Conservation (phyloP, 2,888 invertebrate genomes). For the Ophioninae sp. region DNA sequence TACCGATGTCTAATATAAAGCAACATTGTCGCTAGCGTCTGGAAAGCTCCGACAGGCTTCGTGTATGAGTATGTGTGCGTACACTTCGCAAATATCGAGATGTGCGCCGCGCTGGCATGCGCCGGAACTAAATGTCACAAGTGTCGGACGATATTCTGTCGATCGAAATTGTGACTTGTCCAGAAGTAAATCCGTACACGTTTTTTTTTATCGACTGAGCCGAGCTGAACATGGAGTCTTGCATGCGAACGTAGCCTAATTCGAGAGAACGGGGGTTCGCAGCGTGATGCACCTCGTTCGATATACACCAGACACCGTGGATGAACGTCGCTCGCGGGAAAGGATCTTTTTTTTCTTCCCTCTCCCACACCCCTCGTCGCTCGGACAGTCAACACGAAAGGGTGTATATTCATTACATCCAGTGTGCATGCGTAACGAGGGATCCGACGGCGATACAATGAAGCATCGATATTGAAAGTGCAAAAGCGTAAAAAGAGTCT, state of each 20-base stretch:
- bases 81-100: no score
- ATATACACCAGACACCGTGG: conserved; percentile 38
- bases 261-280: background rate
- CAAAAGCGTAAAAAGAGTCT: background rate
- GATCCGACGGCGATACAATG: background rate
- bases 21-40: no score
- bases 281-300: conserved; percentile 9
- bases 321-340: conserved; percentile 51
- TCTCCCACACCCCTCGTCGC: background rate
- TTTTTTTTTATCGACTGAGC: background rate
- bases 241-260: background rate
- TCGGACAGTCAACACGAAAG: background rate
- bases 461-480: background rate
- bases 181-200: background rate
- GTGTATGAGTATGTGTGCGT: no score
- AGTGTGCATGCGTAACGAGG: background rate
- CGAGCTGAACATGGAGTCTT: background rate
- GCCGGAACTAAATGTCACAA: no score
- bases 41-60: no score
- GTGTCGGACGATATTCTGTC: no score
- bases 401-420: background rate
- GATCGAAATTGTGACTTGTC: background rate
- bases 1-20: no score
- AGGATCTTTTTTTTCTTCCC: conserved; percentile 41
- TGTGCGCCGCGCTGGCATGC: no score